A percentile compares a stretch with the other conserved stretches of the same genome.
These are phyloP conservation scores for Iselma pallidipennis DNA, from an alignment of 2,888 invertebrate genomes.

Conservation along the genomic window DNA sequence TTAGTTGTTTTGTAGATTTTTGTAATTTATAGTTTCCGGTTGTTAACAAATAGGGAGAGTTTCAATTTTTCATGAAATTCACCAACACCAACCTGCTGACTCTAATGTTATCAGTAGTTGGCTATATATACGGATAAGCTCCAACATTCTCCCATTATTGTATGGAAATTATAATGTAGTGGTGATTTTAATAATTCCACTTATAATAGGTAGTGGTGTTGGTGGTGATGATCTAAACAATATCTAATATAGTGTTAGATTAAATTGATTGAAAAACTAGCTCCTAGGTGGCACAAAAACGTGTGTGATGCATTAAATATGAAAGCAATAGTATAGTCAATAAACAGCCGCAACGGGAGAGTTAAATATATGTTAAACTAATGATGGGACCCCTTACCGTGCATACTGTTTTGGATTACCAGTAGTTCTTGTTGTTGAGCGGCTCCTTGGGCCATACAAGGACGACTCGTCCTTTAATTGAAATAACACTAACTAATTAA, in stretches of 20 bases:
- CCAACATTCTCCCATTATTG: too few relatives aligned
- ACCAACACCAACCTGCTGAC: too few relatives aligned
- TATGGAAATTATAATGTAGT: too few relatives aligned
- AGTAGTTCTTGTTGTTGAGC: conserved; percentile 46
- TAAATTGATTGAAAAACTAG: conserved; percentile 20
- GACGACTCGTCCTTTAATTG: conserved; percentile 10
- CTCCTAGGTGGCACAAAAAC: conserved; percentile 43
- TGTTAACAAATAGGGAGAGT: too few relatives aligned
- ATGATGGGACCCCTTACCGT: conserved; percentile 48
- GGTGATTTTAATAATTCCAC: conserved; percentile 17
- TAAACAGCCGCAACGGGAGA: conserved; percentile 42
- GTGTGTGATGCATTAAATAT: conserved; percentile 32
- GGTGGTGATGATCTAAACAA: conserved; percentile 1
- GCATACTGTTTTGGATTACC: conserved; percentile 40
- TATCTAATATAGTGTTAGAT: conserved; percentile 23
- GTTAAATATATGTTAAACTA: conserved; percentile 47
- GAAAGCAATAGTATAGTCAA: conserved; percentile 42
- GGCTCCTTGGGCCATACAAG: conserved; percentile 12
- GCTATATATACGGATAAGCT: too few relatives aligned
- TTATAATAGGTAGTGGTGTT: not conserved
- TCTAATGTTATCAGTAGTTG: too few relatives aligned
- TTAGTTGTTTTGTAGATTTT: not conserved
- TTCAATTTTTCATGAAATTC: too few relatives aligned
- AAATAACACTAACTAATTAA: too few relatives aligned
- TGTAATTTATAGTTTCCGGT: not conserved